phyloP scores from a whole-genome alignment of 2,888 invertebrate species.

The Mylabris sibirica region DNA sequence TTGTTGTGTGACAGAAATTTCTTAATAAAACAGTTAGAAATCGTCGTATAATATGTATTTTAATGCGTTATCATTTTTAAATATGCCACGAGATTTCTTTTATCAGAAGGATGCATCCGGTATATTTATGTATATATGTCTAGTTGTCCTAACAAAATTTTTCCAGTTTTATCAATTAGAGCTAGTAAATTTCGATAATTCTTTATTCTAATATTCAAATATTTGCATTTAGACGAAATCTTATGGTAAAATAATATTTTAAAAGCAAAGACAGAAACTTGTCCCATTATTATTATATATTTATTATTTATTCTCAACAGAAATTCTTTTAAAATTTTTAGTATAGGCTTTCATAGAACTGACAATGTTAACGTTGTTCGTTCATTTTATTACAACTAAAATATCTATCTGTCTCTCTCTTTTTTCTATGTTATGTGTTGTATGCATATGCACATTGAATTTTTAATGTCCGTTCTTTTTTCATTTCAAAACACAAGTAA shows the following conservation, averaged over 20 bases:
- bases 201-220: background rate
- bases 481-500: too few relatives aligned
- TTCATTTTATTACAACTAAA: constrained; percentile 4
- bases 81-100: constrained; percentile 10
- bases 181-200: background rate
- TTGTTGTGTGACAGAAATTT: background rate
- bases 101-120: constrained; percentile 12
- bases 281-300: background rate
- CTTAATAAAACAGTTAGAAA: background rate
- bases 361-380: background rate
- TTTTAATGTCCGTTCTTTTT: background rate
- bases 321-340: background rate
- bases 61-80: constrained; percentile 3
- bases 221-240: background rate
- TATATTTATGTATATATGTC: background rate
- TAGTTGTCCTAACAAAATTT: background rate
- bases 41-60: background rate
- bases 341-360: background rate
- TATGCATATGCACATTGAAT: constrained; percentile 6
- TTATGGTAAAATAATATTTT: background rate
- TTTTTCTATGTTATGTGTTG: background rate
- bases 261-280: background rate
- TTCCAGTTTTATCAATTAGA: constrained; percentile 7
- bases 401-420: background rate
- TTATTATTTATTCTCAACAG: background rate